Percentiles rank a stretch among this genome's conserved stretches.
Conservation (phyloP, 2,113 vertebrate species). For the Calonectris borealis region DNA sequence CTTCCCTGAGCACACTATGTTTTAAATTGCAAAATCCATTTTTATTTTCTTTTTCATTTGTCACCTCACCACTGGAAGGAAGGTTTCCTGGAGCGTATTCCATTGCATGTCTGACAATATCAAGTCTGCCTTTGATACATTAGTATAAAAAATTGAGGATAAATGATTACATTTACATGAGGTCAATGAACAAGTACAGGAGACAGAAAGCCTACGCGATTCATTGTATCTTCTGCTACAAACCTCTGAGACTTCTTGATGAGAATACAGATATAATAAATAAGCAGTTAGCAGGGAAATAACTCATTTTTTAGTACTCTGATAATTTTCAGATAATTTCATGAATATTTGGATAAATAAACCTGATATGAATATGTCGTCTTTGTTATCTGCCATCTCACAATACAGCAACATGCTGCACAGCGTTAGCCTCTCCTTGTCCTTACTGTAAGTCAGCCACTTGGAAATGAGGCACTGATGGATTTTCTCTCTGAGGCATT, state of each 20-base stretch:
- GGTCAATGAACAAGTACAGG: slow-evolving; percentile 67
- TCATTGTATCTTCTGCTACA: slow-evolving; percentile 5
- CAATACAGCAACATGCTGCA: background rate
- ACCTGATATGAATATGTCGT: background rate
- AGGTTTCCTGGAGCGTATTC: slow-evolving; percentile 55
- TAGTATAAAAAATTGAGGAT: slow-evolving; percentile 68
- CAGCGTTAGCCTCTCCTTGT: background rate
- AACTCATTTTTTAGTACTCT: background rate
- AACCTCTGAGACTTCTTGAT: background rate
- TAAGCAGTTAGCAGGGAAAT: background rate
- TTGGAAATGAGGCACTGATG: background rate
- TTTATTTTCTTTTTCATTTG: slow-evolving; percentile 67
- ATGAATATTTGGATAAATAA: slow-evolving; percentile 4
- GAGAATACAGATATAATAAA: slow-evolving; percentile 13
- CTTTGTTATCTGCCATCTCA: background rate
- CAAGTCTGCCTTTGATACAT: slow-evolving; percentile 47
- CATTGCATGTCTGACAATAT: slow-evolving; percentile 53
- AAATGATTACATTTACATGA: slow-evolving; percentile 76
- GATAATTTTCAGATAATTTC: background rate
- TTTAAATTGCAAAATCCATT: slow-evolving; percentile 69
- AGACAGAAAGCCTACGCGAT: slow-evolving; percentile 35
- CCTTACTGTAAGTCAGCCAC: background rate
- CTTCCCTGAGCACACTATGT: slow-evolving; percentile 10
- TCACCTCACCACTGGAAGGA: slow-evolving; percentile 60
- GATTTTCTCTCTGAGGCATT: background rate